Evolutionary conservation across 1,140 invertebrate species (phyloP).

Genomic region (Pogonognathellus flavescens): DNA sequence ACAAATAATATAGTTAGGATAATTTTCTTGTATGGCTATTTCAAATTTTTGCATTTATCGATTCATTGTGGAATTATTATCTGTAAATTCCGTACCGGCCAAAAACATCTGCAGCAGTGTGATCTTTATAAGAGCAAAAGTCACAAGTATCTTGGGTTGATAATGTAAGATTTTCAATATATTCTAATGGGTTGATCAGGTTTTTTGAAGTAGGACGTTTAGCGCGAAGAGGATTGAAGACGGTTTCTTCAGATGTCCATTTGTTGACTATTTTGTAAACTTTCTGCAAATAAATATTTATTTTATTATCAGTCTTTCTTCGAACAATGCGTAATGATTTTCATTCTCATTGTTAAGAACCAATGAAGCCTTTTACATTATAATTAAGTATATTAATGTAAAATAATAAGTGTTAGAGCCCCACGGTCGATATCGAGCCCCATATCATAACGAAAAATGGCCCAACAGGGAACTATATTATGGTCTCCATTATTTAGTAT

Average conservation of each 20-base stretch:
- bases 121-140: conserved; percentile 69
- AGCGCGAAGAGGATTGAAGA: conserved; percentile 70
- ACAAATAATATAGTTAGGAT: too few species aligned
- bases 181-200: conserved; percentile 53
- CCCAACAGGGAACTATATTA: too few species aligned
- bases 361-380: not conserved
- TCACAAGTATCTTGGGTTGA: conserved; percentile 68
- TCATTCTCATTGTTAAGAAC: too few species aligned
- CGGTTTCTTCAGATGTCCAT: conserved; percentile 69
- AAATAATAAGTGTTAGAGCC: too few species aligned
- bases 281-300: conserved; percentile 65
- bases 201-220: conserved; percentile 68
- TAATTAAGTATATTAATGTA: not conserved
- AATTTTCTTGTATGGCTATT: too few species aligned
- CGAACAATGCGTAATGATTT: not conserved
- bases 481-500: too few species aligned
- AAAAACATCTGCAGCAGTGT: conserved; percentile 70
- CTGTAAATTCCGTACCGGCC: conserved; percentile 66
- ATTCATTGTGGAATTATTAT: too few species aligned
- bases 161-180: conserved; percentile 66
- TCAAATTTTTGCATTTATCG: too few species aligned
- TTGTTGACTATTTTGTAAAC: conserved; percentile 69
- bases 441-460: too few species aligned
- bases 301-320: not conserved
- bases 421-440: too few species aligned